A percentile compares a stretch with the other conserved stretches of the same genome.
These are phyloP conservation scores for Neomorphus geoffroyi DNA, from an alignment of 2,797 vertebrate genomes.

Conservation along the genomic window DNA sequence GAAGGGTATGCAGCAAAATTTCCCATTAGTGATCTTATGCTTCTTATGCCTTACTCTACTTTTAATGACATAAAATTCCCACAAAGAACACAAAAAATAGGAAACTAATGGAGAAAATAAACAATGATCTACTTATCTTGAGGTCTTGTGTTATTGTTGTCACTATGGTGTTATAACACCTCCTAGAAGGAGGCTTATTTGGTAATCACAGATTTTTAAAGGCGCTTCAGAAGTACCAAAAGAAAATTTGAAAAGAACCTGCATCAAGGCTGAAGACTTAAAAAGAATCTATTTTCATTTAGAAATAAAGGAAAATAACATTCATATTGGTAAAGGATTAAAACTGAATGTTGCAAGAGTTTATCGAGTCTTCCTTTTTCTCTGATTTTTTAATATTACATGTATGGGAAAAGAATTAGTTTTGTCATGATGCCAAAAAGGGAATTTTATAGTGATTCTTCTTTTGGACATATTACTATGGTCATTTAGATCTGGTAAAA, in stretches of 20 bases:
- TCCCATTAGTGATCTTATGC: background rate
- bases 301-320: background rate
- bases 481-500: background rate
- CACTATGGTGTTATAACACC: background rate
- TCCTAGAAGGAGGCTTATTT: background rate
- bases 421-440: background rate
- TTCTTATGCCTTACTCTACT: background rate
- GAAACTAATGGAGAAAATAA: conserved; percentile 17
- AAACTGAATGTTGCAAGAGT: background rate
- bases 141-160: background rate
- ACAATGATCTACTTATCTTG: background rate
- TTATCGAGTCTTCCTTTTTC: background rate
- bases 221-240: background rate
- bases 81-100: background rate
- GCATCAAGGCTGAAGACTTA: background rate
- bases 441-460: background rate
- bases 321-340: background rate
- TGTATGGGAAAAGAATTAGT: background rate
- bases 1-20: background rate
- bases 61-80: background rate
- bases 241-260: background rate
- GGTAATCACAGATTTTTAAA: background rate
- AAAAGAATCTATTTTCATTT: background rate
- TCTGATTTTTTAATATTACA: background rate
- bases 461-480: background rate